A percentile compares a stretch with the other conserved stretches of the same genome.
phyloP scores from a whole-genome alignment of 2,797 vertebrate species.

The Orientallactaga sibirica region DNA sequence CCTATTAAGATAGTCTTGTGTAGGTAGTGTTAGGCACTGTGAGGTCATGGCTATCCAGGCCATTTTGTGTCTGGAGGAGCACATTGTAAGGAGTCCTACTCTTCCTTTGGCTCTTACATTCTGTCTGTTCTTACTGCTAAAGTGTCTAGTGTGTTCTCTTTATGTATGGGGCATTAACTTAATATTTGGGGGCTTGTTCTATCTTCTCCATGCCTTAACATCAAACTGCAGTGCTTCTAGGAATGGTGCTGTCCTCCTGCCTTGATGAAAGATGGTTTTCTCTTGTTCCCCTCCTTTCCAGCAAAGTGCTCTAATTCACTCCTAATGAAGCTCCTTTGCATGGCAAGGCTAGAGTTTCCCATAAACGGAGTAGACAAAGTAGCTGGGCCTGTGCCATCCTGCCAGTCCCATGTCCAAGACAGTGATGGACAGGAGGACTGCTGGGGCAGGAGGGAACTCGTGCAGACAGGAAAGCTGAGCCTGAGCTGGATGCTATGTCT shows the following conservation, averaged over 20 bases:
- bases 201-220: background rate
- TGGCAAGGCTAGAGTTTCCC: slow-evolving; percentile 48
- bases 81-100: too few species aligned
- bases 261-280: slow-evolving; percentile 53
- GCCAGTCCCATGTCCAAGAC: background rate
- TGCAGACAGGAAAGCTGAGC: background rate
- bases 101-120: too few species aligned
- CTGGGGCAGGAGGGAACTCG: background rate
- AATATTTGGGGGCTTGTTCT: background rate
- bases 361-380: background rate
- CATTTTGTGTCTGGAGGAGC: too few species aligned
- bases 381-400: background rate
- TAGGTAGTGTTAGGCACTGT: too few species aligned
- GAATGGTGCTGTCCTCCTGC: slow-evolving; percentile 25
- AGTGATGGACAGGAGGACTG: background rate
- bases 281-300: slow-evolving; percentile 2
- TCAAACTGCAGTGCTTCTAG: slow-evolving; percentile 2
- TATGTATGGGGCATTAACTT: background rate
- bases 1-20: too few species aligned
- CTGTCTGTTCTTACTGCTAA: slow-evolving; percentile 1
- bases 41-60: too few species aligned
- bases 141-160: background rate
- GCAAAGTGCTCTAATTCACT: slow-evolving; percentile 57
- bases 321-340: slow-evolving; percentile 46
- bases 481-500: background rate